phyloP scores from a whole-genome alignment of 1,140 invertebrate species.

The Platorchestia sp. region DNA sequence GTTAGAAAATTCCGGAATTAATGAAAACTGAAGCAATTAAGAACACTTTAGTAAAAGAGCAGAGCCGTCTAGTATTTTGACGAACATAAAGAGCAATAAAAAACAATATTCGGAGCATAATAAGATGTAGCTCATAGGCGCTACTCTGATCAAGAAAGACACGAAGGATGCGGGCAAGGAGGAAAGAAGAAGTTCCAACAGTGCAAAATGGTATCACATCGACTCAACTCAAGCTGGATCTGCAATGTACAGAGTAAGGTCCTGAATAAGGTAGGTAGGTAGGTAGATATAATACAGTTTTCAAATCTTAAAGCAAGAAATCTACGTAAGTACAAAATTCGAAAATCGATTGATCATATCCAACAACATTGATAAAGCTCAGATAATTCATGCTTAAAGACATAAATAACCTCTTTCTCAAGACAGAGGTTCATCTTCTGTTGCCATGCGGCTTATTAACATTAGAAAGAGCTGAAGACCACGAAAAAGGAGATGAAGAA shows the following conservation, averaged over 20 bases:
- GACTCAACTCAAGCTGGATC: slow-evolving; percentile 23
- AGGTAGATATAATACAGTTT: slow-evolving; percentile 3
- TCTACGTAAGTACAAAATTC: slow-evolving; percentile 49
- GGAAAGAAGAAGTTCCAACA: not conserved
- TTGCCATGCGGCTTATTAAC: not conserved
- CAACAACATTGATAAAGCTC: slow-evolving; percentile 49
- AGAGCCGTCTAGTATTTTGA: not conserved
- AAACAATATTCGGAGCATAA: not conserved
- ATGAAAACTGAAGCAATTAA: not conserved
- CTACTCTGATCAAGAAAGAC: not conserved
- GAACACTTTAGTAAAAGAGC: not conserved
- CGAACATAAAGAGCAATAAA: not conserved
- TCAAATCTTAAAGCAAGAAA: slow-evolving; percentile 41
- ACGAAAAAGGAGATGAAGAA: not conserved
- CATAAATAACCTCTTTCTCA: not conserved
- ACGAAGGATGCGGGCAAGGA: not conserved
- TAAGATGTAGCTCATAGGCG: not conserved
- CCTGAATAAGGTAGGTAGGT: slow-evolving; percentile 9
- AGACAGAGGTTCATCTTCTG: not conserved
- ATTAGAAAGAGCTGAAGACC: not conserved
- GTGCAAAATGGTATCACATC: slow-evolving; percentile 31
- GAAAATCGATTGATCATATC: slow-evolving; percentile 37
- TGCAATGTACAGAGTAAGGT: slow-evolving; percentile 6
- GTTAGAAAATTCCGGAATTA: not conserved
- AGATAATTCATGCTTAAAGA: slow-evolving; percentile 36